These are phyloP conservation scores for Hycleus cichorii DNA, from an alignment of 1,140 invertebrate genomes.

Conservation along the genomic window DNA sequence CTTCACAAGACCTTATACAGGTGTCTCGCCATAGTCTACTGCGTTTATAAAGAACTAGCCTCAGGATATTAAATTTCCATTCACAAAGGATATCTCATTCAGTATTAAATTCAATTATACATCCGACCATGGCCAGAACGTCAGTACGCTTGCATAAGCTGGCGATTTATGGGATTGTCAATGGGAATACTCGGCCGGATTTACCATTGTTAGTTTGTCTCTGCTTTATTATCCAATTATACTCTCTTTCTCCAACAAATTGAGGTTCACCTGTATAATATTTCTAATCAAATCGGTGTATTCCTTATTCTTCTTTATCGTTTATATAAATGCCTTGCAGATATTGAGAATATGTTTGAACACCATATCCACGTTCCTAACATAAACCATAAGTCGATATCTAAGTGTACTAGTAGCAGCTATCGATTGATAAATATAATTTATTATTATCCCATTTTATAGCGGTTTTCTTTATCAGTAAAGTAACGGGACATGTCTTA, in stretches of 20 bases:
- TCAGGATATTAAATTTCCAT: conserved; percentile 18
- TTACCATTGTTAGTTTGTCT: conserved; percentile 7
- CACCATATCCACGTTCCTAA: conserved; percentile 15
- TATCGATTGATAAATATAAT: conserved; percentile 18
- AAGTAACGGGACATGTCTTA: conserved; percentile 6
- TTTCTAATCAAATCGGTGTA: too few species aligned
- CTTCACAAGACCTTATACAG: conserved; percentile 12
- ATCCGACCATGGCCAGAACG: conserved; percentile 5
- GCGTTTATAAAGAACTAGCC: conserved; percentile 15
- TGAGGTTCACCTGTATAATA: too few species aligned
- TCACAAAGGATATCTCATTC: conserved; percentile 17
- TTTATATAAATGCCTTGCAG: not conserved
- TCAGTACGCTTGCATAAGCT: conserved; percentile 5
- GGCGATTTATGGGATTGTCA: conserved; percentile 8
- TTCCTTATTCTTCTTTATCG: conserved; percentile 1
- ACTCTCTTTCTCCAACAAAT: not conserved
- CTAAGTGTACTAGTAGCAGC: not conserved
- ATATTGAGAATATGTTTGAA: conserved; percentile 10
- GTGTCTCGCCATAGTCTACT: conserved; percentile 17
- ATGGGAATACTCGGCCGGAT: conserved; percentile 8
- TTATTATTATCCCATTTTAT: conserved; percentile 22
- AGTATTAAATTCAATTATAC: conserved; percentile 20
- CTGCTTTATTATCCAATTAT: conserved; percentile 15
- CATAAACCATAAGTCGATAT: conserved; percentile 21
- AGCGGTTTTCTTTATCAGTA: conserved; percentile 18